A percentile compares a stretch with the other conserved stretches of the same genome.
These are phyloP conservation scores for Dasyprocta punctata DNA, from an alignment of 2,113 vertebrate species.

Conservation along the genomic window DNA sequence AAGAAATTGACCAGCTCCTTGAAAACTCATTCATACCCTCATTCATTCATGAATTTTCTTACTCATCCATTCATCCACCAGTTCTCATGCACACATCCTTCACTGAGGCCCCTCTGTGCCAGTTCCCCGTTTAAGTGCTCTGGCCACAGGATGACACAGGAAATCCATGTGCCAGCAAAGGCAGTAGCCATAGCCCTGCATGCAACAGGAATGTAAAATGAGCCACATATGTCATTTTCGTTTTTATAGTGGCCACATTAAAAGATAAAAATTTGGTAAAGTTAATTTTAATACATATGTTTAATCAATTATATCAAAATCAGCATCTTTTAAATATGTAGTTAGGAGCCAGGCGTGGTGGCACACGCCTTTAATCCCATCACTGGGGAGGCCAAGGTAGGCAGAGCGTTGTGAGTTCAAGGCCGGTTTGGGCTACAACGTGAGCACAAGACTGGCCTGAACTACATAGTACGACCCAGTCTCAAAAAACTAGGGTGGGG, in stretches of 20 bases:
- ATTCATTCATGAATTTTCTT: background rate
- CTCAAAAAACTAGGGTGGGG: too few species aligned
- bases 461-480: too few species aligned
- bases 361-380: too few species aligned
- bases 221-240: background rate
- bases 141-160: background rate
- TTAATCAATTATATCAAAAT: background rate
- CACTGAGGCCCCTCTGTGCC: background rate
- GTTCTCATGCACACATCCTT: background rate
- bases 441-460: too few species aligned
- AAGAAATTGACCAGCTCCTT: slow-evolving; percentile 34
- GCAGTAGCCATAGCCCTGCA: too few species aligned
- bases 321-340: background rate
- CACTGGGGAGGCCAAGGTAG: too few species aligned
- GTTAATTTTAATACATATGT: background rate
- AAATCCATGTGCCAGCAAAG: background rate
- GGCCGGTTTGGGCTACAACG: too few species aligned
- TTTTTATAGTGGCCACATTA: background rate
- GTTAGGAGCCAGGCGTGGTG: too few species aligned
- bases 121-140: background rate
- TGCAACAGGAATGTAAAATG: background rate
- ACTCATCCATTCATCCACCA: background rate
- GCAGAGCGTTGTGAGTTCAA: too few species aligned
- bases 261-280: background rate
- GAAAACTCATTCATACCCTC: background rate